Evolutionary conservation across 2,888 invertebrate species (phyloP), one percentile per base, ranked within the genome.

Genomic region (Ommatoiulus sabulosus): DNA sequence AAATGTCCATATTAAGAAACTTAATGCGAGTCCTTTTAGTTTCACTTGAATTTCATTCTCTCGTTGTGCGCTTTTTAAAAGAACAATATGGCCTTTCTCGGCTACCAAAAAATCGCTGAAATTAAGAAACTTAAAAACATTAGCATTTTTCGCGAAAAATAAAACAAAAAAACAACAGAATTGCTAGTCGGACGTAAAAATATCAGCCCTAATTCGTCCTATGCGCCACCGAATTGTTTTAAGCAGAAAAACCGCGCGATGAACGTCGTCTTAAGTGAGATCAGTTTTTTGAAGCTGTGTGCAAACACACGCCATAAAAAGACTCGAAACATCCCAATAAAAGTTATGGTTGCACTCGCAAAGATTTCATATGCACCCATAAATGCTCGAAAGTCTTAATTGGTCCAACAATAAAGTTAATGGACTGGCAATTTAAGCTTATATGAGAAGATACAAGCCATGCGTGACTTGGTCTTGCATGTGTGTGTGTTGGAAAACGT

Each of bases 321-420:
- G 24, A 10, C 72, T 72, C 5, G 8, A 72, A 72, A 72, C 17
- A 72, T 72, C 72, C 72, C 57, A n/a, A 15, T 63, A 63, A 63
- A 63, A 10, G 10, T 63, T 63, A 63, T 63, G 72, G 72, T 17
- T 24, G 72, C 72, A 72, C 72, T 72, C 8, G 17, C 72, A 7
- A 72, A 72, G 72, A 72, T 72, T 72, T 72, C 72, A 24, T 72
- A 72, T 24, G 72, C 72, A 72, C 72, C 72, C 24, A 24, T 72
- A 72, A 72, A 72, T 24, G 72, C 72, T 24, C 0, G 72, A 24
- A 72, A 20, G 72, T 72, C 24, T 72, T n/a, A 72, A 72, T 72
- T 72, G 72, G 72, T 72, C 72, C 7, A 6, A 72, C 72, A 24
- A 72, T 72, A 72, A 72, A 20, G 24, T 72, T 72, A 72, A 72